Evolutionary conservation across 2,797 vertebrate genomes (phyloP).

Genomic region (Vireo griseus): DNA sequence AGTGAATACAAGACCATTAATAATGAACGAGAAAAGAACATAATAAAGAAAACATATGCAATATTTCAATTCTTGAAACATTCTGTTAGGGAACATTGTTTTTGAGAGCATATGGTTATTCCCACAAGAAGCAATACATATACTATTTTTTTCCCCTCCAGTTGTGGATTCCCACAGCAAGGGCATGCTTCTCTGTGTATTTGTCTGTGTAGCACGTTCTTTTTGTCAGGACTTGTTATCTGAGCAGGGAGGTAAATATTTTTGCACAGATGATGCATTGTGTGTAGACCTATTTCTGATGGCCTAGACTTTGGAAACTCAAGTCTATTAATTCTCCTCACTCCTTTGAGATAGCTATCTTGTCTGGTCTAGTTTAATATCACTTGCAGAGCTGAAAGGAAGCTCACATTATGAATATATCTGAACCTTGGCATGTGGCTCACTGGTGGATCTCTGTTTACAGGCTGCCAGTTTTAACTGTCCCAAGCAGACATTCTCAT

Average conservation of each 20-base stretch:
- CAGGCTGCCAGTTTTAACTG: slow-evolving; percentile 52
- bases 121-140: slow-evolving; percentile 39
- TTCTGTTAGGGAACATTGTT: slow-evolving; percentile 32
- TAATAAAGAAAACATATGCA: slow-evolving; percentile 59
- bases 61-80: slow-evolving; percentile 37
- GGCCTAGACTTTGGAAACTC: slow-evolving; percentile 9
- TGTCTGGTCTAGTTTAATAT: slow-evolving; percentile 51
- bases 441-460: slow-evolving; percentile 34
- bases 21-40: slow-evolving; percentile 56
- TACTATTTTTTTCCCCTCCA: background rate
- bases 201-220: background rate
- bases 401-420: slow-evolving; percentile 43
- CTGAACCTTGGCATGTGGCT: background rate
- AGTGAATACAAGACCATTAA: slow-evolving; percentile 61
- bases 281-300: slow-evolving; percentile 9
- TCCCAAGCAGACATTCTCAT: slow-evolving; percentile 33
- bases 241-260: slow-evolving; percentile 18
- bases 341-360: slow-evolving; percentile 49
- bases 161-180: slow-evolving; percentile 22
- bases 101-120: slow-evolving; percentile 42
- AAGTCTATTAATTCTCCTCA: slow-evolving; percentile 36
- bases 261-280: slow-evolving; percentile 16
- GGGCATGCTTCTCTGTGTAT: background rate
- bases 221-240: slow-evolving; percentile 25
- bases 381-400: slow-evolving; percentile 53